These are phyloP conservation scores for Chromis chromis DNA, from an alignment of 2,797 vertebrate genomes.

Conservation along the genomic window DNA sequence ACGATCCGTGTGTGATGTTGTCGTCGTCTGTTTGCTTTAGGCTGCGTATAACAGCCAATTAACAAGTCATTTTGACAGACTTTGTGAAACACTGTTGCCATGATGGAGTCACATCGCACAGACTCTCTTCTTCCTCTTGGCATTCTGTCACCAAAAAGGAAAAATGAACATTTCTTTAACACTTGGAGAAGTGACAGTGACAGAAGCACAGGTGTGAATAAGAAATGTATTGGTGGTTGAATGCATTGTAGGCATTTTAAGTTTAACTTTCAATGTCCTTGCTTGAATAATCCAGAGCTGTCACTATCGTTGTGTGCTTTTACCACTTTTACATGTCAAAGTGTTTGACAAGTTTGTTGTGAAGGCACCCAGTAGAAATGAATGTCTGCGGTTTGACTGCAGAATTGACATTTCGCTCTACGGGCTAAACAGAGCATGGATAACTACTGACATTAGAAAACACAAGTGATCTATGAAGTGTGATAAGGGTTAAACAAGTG, in stretches of 20 bases:
- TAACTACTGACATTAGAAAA: not conserved
- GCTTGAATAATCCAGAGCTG: not conserved
- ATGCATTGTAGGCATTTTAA: too few relatives aligned
- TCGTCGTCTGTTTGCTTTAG: not conserved
- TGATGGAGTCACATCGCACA: not conserved
- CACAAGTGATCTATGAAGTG: not conserved
- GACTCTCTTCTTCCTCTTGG: not conserved
- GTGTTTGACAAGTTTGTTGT: conserved; percentile 10
- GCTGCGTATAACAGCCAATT: not conserved
- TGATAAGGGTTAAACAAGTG: not conserved
- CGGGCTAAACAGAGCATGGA: not conserved
- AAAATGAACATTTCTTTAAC: too few relatives aligned
- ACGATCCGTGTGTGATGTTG: not conserved
- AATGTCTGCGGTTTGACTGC: not conserved
- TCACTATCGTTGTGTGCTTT: not conserved
- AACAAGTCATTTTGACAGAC: conserved; percentile 6
- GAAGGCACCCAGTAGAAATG: not conserved
- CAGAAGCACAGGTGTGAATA: too few relatives aligned
- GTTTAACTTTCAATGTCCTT: too few relatives aligned
- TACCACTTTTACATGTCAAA: not conserved
- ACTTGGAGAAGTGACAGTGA: too few relatives aligned
- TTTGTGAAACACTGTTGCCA: not conserved
- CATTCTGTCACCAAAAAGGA: too few relatives aligned
- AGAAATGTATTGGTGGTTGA: too few relatives aligned
- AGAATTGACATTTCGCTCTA: not conserved